Evolutionary conservation across 2,888 invertebrate species (phyloP).

Genomic region (Polylopha cassiicola): DNA sequence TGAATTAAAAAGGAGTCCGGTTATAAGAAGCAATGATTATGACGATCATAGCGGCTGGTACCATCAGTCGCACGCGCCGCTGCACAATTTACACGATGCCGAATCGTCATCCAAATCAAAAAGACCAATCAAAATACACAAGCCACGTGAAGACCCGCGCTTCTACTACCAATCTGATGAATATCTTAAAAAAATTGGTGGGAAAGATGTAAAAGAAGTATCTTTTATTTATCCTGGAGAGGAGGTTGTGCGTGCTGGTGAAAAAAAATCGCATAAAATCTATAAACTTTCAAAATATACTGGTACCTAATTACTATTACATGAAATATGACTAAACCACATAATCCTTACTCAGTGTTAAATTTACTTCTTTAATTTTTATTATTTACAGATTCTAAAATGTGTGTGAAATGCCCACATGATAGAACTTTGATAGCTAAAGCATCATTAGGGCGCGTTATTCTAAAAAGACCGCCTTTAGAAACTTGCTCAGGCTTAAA

Average conservation of each 20-base stretch:
- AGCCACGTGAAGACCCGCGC: constrained; percentile 63
- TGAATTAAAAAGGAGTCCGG: constrained; percentile 27
- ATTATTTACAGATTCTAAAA: constrained; percentile 30
- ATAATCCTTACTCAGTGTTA: constrained; percentile 16
- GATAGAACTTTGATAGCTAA: constrained; percentile 62
- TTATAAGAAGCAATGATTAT: constrained; percentile 51
- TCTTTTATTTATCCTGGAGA: constrained; percentile 51
- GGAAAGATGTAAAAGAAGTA: constrained; percentile 53
- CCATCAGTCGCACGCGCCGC: constrained; percentile 39
- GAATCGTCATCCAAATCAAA: constrained; percentile 38
- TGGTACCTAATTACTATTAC: constrained; percentile 31
- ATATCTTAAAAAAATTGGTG: constrained; percentile 58
- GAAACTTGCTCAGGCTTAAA: constrained; percentile 48
- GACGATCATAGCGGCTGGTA: constrained; percentile 57
- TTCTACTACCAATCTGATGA: constrained; percentile 65
- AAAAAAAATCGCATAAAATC: constrained; percentile 21
- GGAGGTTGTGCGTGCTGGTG: constrained; percentile 46
- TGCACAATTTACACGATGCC: constrained; percentile 40
- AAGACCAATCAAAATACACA: constrained; percentile 44
- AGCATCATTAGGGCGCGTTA: constrained; percentile 49
- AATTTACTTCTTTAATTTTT: constrained; percentile 8
- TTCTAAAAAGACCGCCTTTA: constrained; percentile 50
- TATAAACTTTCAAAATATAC: too few species aligned
- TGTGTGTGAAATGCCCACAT: constrained; percentile 62
- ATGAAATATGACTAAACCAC: constrained; percentile 34